phyloP scores from a whole-genome alignment of 2,888 invertebrate genomes.

The Itoplectis maculator region DNA sequence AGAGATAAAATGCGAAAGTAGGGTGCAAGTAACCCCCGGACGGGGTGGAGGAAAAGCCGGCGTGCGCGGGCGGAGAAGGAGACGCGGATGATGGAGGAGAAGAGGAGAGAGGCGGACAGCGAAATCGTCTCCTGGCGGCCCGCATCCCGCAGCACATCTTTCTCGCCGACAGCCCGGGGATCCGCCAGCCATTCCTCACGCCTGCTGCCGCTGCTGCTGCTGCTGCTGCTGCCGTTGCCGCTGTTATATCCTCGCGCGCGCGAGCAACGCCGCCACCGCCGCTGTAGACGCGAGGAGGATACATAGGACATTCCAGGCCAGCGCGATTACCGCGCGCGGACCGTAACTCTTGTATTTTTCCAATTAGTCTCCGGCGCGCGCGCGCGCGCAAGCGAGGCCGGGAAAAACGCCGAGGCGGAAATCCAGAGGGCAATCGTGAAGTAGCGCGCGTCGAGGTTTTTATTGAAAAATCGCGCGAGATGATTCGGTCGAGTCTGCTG shows the following conservation, averaged over 20 bases:
- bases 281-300: constrained; percentile 8
- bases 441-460: too few relatives aligned
- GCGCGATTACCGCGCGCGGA: too few relatives aligned
- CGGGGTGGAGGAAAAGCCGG: constrained; percentile 57
- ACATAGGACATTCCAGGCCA: constrained; percentile 3
- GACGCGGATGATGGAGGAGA: constrained; percentile 67
- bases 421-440: too few relatives aligned
- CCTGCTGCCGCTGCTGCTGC: constrained; percentile 35
- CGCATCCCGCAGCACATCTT: constrained; percentile 81
- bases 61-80: constrained; percentile 39
- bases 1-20: constrained; percentile 35
- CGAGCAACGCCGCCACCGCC: too few relatives aligned
- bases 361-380: neutral
- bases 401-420: too few relatives aligned
- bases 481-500: too few relatives aligned
- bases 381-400: neutral
- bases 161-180: constrained; percentile 80
- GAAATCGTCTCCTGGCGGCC: constrained; percentile 78
- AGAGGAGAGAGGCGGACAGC: constrained; percentile 66
- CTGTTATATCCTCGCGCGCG: constrained; percentile 70
- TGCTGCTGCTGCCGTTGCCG: too few relatives aligned
- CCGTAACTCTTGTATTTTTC: neutral
- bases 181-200: constrained; percentile 79
- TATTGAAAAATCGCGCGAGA: neutral
- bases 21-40: constrained; percentile 53